These are phyloP conservation scores for Argopecten irradians DNA, from an alignment of 1,140 invertebrate species.

Conservation along the genomic window DNA sequence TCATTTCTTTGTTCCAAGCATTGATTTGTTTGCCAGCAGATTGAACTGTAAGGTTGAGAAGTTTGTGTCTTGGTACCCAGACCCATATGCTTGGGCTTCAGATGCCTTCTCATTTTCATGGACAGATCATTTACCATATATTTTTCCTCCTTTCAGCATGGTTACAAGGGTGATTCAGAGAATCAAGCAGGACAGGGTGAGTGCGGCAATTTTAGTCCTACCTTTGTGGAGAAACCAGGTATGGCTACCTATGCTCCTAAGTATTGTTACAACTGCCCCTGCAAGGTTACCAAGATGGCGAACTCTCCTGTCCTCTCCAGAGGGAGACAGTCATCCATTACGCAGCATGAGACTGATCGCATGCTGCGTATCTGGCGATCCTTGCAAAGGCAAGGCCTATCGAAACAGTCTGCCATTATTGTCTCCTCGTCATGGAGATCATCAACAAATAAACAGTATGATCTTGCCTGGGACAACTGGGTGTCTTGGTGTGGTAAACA, in stretches of 20 bases:
- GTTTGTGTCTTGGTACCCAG: constrained; percentile 26
- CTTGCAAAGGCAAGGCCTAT: constrained; percentile 30
- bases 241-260: too few species aligned
- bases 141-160: background rate
- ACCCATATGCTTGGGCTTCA: background rate
- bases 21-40: constrained; percentile 47
- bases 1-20: constrained; percentile 19
- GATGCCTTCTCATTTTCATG: constrained; percentile 16
- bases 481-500: constrained; percentile 32
- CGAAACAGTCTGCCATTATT: constrained; percentile 14
- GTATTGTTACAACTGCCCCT: background rate
- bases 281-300: background rate
- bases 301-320: background rate
- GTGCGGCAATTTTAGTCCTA: constrained; percentile 12
- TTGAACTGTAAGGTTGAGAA: constrained; percentile 21
- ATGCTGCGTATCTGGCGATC: constrained; percentile 15
- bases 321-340: background rate
- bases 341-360: background rate
- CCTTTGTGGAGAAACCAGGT: constrained; percentile 23
- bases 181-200: background rate
- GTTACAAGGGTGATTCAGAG: background rate
- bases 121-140: constrained; percentile 18
- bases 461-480: constrained; percentile 37
- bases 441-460: constrained; percentile 42
- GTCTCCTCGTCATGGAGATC: constrained; percentile 36